Evolutionary conservation across 1,140 invertebrate species (phyloP), one percentile per base, ranked within the genome.

Genomic region (Drosophila yakuba): DNA sequence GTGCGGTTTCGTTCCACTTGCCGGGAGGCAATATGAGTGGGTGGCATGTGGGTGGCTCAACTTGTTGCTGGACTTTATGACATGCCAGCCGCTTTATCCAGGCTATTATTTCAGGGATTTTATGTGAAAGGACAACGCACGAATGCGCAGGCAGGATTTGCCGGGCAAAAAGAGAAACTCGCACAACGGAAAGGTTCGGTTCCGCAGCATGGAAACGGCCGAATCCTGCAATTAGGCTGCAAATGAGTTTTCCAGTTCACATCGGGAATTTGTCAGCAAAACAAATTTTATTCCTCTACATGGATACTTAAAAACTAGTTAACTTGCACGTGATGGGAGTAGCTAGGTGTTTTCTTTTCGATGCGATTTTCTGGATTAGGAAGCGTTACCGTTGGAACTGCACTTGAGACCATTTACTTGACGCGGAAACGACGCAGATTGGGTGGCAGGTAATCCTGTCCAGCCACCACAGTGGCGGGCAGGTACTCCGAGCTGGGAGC

Each of bases 71-170:
- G 84, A 68, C 69, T 88, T 88, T 88, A 89, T 88, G 84, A 74
- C 76, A 80, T 80, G 73, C 73, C 84, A 74, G 51, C 72, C 72
- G 59, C 50, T 88, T 74, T 88, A 88, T 89, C 84, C 84, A 66
- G 64, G 84, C 84, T 89, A 89, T 89, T 89, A 89, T 89, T 89
- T 89, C 84, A 74, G 82, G 84, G 84, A 89, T 80, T 89, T 89
- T 68, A 82, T 83, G 73, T 67, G 77, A 89, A 80, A 73, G 84
- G 77, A 78, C 80, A 80, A 78, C 83, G 75, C 69, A 72, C 69
- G 82, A 47, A 59, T 88, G 71, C 62, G 50, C 76, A 64, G 59
- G 50, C 77, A 73, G 84, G 79, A 67, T 80, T 88, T 89, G 58
- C 47, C 52, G 48, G 47, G 36, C 55, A 77, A 89, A 89, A 89